Percentiles rank a stretch among this genome's conserved stretches.
Evolutionary conservation across 2,113 vertebrate species (phyloP).

Genomic region (Falco punctatus): DNA sequence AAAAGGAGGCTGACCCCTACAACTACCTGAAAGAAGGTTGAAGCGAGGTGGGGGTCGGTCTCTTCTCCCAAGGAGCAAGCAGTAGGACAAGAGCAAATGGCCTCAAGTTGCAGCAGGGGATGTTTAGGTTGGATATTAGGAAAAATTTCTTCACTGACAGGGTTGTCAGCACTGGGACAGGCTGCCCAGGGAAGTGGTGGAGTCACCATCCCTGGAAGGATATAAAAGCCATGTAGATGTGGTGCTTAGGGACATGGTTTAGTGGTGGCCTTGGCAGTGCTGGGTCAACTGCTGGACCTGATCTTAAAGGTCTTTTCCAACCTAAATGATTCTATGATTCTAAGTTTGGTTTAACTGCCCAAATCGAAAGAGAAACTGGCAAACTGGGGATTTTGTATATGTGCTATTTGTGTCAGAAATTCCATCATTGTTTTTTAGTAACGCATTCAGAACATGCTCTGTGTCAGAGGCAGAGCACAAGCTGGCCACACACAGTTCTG

Average conservation of each 20-base stretch:
- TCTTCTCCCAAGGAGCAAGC: too few relatives aligned
- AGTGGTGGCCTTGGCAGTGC: background rate
- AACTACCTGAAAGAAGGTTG: too few relatives aligned
- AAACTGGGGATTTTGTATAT: background rate
- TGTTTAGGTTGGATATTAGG: too few relatives aligned
- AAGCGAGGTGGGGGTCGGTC: too few relatives aligned
- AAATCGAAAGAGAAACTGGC: background rate
- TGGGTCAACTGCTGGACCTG: background rate
- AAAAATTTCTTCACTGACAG: too few relatives aligned
- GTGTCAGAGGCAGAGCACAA: background rate
- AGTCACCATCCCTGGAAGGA: background rate
- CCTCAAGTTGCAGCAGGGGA: too few relatives aligned
- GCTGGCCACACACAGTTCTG: background rate
- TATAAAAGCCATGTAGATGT: background rate
- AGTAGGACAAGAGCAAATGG: too few relatives aligned
- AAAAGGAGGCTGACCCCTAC: too few relatives aligned
- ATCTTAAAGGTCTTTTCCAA: background rate
- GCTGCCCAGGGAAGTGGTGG: too few relatives aligned
- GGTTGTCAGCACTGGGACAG: too few relatives aligned
- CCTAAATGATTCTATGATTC: background rate
- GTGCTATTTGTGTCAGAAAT: background rate
- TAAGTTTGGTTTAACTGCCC: background rate
- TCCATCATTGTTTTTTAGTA: background rate
- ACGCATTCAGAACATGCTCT: background rate
- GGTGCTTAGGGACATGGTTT: background rate